Base-by-base conservation (phyloP, 2,797 vertebrate species). In the Paramormyrops hopkinsi region DNA sequence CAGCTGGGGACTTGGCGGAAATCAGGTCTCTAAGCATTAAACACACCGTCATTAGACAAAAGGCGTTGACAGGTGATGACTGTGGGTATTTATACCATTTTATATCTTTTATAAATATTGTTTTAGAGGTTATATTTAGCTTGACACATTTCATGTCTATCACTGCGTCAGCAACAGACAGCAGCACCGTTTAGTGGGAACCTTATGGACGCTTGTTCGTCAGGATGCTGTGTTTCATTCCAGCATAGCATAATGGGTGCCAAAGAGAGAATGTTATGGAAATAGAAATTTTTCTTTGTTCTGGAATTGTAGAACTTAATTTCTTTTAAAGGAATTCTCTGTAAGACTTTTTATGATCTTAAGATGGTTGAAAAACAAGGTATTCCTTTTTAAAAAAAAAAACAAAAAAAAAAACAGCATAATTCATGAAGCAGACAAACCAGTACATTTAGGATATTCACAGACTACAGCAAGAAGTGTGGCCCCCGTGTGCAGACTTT, bases 11-110 rank as follows among this genome's bases (percentile, higher is more conserved):
- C 50, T 25, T 37, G 14, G 51, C 50, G 54, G 46, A 86, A 86
- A 53, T 86, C 46, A 86, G 84, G 84, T 6, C 53, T 33, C 84
- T 19, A 37, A 86, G 84, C 48, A 86, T 86, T 86, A 86, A 86
- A 86, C 84, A 86, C 9, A 86, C 22, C 84, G 29, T 14, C 84
- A 53, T 33, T 86, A 53, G 51, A 86, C 51, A 51, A 86, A 85
- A 86, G 51, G 25, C 48, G 50, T 51, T 54, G 84, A 86, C 25
- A 29, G 48, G 84, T 53, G 51, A 51, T 54, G 76, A 82, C 76
- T 82, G 19, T 8, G 12, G 22, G 84, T 53, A 51, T 86, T 54
- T 51, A 53, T 53, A 86, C 48, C 84, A 86, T 86, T 86, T 86
- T 53, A 53, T 86, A 54, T 37, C 14, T 54, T 86, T 37, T 54